Base-by-base conservation (phyloP, 1,140 invertebrate species). In the Bombus terrestris region DNA sequence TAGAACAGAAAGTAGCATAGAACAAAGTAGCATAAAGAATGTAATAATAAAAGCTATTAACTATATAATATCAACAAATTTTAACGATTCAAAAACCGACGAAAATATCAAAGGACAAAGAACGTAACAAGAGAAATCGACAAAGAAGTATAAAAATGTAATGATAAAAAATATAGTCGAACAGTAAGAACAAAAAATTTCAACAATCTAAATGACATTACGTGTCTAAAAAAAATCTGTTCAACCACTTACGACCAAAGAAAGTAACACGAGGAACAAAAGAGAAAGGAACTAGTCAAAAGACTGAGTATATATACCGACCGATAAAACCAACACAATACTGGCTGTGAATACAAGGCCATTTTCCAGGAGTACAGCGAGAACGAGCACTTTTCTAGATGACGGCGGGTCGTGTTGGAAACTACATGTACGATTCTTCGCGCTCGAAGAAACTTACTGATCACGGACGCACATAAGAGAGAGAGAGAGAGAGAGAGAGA, bases 381-480 rank as follows among this genome's bases (percentile, higher is more conserved):
- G 43, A 78, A 83, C 74, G 73, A 71, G 37, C 81, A 83, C 62
- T 77, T 78, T 78, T 41, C 62, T 47, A 59, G 73, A 41, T 43
- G 62, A 53, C 22, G 37, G 64, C 37, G 47, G 37, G n/a, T 79
- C 75, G 66, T 59, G 77, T 79, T 84, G 69, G 53, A 41, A 69
- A 71, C 53, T 77, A 39, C 39, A 84, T 69, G 75, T 79, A 79
- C 82, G 82, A 71, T 84, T 84, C 82, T 71, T 84, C 47, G 68
- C 39, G 75, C 75, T 71, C 66, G 66, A 37, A 59, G 75, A 47
- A 84, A 79, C 76, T 84, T 71, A 68, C 76, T 79, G 75, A 66
- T 79, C 82, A 62, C 66, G 82, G 53, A 71, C 75, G 39, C 22
- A 25, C 75, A 62, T 22, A 47, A 32, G 32, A 22, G 53, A 78